These are phyloP conservation scores for Sorex araneus DNA, from an alignment of 2,113 vertebrate genomes.

Conservation along the genomic window DNA sequence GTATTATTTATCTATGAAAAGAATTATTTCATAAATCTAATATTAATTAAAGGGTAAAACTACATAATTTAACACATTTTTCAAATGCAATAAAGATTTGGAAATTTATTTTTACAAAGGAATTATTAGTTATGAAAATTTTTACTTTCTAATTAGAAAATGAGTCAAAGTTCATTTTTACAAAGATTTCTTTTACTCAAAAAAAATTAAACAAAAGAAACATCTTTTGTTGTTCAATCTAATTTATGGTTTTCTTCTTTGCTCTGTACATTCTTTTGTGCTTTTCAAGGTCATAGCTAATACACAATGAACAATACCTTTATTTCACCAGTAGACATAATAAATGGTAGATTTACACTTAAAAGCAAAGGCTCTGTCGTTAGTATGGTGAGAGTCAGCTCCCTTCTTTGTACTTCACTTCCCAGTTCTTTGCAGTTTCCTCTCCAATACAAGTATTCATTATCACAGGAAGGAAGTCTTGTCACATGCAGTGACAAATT, in stretches of 20 bases:
- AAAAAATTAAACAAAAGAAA: slow-evolving; percentile 68
- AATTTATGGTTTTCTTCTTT: slow-evolving; percentile 55
- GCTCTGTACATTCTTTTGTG: slow-evolving; percentile 38
- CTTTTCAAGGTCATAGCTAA: slow-evolving; percentile 76
- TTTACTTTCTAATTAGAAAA: slow-evolving; percentile 61
- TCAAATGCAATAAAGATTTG: background rate
- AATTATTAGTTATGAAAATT: slow-evolving; percentile 50
- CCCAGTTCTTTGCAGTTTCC: slow-evolving; percentile 58
- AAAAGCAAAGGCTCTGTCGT: slow-evolving; percentile 69
- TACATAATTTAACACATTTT: slow-evolving; percentile 39
- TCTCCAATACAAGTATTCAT: slow-evolving; percentile 65
- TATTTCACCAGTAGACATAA: slow-evolving; percentile 56
- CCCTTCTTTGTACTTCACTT: slow-evolving; percentile 65
- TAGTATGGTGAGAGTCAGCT: slow-evolving; percentile 35
- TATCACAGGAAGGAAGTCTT: slow-evolving; percentile 78
- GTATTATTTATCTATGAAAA: background rate
- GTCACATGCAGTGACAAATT: slow-evolving; percentile 79
- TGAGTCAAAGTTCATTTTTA: slow-evolving; percentile 55
- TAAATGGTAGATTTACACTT: slow-evolving; percentile 74
- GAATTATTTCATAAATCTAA: slow-evolving; percentile 18
- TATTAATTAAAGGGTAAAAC: slow-evolving; percentile 25
- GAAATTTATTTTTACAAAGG: slow-evolving; percentile 52
- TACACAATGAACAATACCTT: slow-evolving; percentile 59
- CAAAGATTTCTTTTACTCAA: slow-evolving; percentile 57
- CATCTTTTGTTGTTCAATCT: slow-evolving; percentile 27